Percentiles rank a stretch among this genome's conserved stretches.
phyloP scores from a whole-genome alignment of 2,113 vertebrate genomes.

The Paramormyrops kingsleyae region DNA sequence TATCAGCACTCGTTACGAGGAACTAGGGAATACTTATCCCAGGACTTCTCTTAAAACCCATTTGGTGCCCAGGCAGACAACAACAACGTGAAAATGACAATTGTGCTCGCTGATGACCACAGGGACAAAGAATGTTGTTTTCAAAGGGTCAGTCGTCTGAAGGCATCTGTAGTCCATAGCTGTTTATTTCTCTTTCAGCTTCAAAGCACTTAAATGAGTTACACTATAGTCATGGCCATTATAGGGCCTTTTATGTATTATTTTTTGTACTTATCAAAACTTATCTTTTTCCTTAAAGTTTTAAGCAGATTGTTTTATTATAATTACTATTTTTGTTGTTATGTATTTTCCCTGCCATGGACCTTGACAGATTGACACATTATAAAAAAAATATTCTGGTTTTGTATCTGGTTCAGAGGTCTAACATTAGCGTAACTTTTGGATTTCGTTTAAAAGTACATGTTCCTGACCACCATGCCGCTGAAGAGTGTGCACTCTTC shows the following conservation, averaged over 20 bases:
- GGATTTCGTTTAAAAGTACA: not conserved
- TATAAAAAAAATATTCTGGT: not conserved
- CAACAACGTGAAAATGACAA: not conserved
- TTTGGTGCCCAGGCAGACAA: not conserved
- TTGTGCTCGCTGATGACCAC: not conserved
- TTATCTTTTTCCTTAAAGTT: not conserved
- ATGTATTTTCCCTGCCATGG: not conserved
- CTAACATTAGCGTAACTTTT: not conserved
- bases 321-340: not conserved
- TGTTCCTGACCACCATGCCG: not conserved
- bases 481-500: not conserved
- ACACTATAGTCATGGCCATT: not conserved
- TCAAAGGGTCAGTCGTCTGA: not conserved
- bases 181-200: not conserved
- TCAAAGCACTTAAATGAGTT: not conserved
- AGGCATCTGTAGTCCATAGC: not conserved
- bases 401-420: not conserved
- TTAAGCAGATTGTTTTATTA: not conserved
- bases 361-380: not conserved
- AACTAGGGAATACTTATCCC: slow-evolving; percentile 5
- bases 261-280: not conserved
- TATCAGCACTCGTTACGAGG: slow-evolving; percentile 24
- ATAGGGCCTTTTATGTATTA: not conserved
- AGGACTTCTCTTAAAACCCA: not conserved
- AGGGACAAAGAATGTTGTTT: not conserved